Base-by-base conservation (phyloP, 2,797 vertebrate species). In the Falco berigora region DNA sequence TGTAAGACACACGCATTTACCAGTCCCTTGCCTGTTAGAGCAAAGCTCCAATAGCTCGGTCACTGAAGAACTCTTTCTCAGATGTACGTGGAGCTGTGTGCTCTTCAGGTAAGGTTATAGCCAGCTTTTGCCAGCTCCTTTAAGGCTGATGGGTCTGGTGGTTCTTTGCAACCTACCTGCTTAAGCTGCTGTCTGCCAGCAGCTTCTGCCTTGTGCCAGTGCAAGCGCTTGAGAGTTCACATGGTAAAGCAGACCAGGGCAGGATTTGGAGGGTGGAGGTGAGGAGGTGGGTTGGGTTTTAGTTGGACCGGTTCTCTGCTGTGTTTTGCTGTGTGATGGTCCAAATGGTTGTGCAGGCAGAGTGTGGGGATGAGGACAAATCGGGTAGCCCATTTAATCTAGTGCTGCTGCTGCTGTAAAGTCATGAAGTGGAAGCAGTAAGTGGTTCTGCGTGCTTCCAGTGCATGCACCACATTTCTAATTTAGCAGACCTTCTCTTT, bases 391-490 rank as follows among this genome's bases (percentile, higher is more conserved):
- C 12, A 2, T 52, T 74, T 49, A 47, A 42, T 46, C 17, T 7
- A 18, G 50, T 1, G 2, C 50, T 89, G 59, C 47, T 66, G n/a
- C 42, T 66, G n/a, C 42, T 74, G 24, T 28, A 25, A 30, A 30
- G 62, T 42, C 56, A 36, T 63, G 32, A 24, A 14, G 34, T 67
- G 44, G 86, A 76, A 63, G 59, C 44, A 46, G 0, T 22, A 44
- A 75, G 89, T 47, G 52, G 34, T 68, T 76, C 56, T 73, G 25
- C 20, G 6, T 21, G 19, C 40, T 80, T 28, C 38, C 49, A 20
- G 0, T 32, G 10, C 28, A 14, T 4, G 11, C 11, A 15, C 28
- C 14, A 5, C 4, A 0, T 55, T 56, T 68, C 25, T 76, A 6
- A 50, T 66, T 74, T 19, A 40, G 21, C 17, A 30, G n/a, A 52